Conservation (phyloP, 2,797 vertebrate species). For the Eidolon dupreanum region DNA sequence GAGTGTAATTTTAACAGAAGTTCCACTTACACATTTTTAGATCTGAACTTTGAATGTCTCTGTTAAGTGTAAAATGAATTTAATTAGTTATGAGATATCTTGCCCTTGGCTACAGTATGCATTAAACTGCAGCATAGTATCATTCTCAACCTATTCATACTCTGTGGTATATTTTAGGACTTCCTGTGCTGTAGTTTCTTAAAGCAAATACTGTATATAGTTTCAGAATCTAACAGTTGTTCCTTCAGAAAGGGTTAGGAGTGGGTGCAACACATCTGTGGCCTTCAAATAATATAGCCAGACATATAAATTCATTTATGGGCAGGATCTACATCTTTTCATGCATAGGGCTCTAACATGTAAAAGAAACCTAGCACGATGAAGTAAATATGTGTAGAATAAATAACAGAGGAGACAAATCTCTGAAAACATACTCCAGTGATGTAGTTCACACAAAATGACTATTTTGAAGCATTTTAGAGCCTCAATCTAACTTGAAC, state of each 20-base stretch:
- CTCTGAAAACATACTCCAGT: background rate
- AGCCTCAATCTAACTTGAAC: background rate
- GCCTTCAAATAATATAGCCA: slow-evolving; percentile 48
- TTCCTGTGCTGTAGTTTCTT: slow-evolving; percentile 40
- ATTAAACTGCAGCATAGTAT: slow-evolving; percentile 24
- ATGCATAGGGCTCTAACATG: too few relatives aligned
- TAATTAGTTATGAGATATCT: slow-evolving; percentile 71
- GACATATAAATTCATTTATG: slow-evolving; percentile 40
- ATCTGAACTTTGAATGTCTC: slow-evolving; percentile 59
- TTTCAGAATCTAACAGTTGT: slow-evolving; percentile 67
- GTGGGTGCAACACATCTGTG: slow-evolving; percentile 7
- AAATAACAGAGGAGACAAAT: background rate
- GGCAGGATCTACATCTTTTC: background rate
- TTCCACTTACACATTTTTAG: slow-evolving; percentile 60
- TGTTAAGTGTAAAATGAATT: slow-evolving; percentile 67
- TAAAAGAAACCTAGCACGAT: background rate
- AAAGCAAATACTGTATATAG: slow-evolving; percentile 57
- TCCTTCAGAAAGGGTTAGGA: slow-evolving; percentile 59
- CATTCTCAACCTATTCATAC: slow-evolving; percentile 55
- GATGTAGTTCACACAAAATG: background rate
- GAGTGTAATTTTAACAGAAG: slow-evolving; percentile 60
- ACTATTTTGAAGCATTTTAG: background rate
- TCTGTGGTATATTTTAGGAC: slow-evolving; percentile 27
- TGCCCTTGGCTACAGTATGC: slow-evolving; percentile 32
- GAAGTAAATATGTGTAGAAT: background rate